Evolutionary conservation across 2,797 vertebrate species (phyloP).

Genomic region (Betta splendens): DNA sequence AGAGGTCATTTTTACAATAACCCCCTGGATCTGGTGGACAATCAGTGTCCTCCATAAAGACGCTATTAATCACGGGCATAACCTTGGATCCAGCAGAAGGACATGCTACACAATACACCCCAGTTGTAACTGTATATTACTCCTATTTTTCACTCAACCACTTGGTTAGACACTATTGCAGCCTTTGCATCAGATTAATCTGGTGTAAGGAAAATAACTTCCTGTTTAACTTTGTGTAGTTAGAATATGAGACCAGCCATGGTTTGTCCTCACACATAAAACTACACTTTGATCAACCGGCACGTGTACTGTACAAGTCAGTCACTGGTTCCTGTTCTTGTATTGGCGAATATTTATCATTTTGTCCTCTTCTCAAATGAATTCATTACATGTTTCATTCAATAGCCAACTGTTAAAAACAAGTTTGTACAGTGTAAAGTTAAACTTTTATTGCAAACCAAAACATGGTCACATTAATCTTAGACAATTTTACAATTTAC

Average conservation of each 20-base stretch:
- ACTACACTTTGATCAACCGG: constrained; percentile 36
- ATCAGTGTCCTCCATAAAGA: background rate
- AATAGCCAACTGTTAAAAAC: background rate
- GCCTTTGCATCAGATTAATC: background rate
- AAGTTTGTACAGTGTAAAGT: constrained; percentile 73
- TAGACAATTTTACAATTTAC: constrained; percentile 94
- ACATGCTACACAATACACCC: background rate
- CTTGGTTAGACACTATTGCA: background rate
- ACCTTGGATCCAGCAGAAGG: constrained; percentile 33
- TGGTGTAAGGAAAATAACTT: background rate
- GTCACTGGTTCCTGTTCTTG: constrained; percentile 13
- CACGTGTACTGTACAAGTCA: constrained; percentile 62
- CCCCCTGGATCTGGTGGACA: constrained; percentile 5
- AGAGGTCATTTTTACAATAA: constrained; percentile 26
- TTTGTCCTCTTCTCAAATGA: background rate
- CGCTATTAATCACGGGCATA: background rate
- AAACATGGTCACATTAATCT: constrained; percentile 90
- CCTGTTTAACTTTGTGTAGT: constrained; percentile 12
- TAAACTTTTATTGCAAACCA: constrained; percentile 97
- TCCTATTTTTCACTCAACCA: background rate
- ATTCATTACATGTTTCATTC: background rate
- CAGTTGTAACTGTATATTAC: background rate
- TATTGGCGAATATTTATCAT: constrained; percentile 21
- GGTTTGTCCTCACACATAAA: background rate
- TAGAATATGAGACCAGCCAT: constrained; percentile 7